Base-by-base conservation (phyloP, 2,888 invertebrate species). In the Palloptera scutellata region DNA sequence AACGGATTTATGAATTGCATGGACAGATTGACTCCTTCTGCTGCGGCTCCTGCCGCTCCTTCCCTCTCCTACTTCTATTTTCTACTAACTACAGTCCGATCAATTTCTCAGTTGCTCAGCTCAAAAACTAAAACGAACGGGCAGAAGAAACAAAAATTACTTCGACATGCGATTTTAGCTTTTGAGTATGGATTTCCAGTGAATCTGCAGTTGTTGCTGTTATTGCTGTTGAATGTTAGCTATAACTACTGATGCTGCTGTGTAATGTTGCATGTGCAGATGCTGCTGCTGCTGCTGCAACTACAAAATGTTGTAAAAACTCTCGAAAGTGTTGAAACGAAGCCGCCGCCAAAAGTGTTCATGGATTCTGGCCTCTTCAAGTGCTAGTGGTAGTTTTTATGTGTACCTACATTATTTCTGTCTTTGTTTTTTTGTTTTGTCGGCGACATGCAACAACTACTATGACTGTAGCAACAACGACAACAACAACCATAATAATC, bases 1-100 rank as follows among this genome's bases (percentile, higher is more conserved):
- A 78, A 74, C 77, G 77, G 77, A 79, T 79, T 78, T 79, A 78
- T 80, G 81, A 78, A 74, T 76, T 75, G 61, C 48, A 43, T 15
- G 59, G 63, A 67, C 67, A 63, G 62, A 65, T 45, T 62, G 57
- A 69, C 64, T 61, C 41, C 42, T 59, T 61, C n/a, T 59, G 48
- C 60, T 13, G 62, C 6, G 10, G 41, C 58, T 43, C 42, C 67
- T 58, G 60, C 45, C 42, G 43, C n/a, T n/a, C 52, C 30, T 42
- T 65, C 59, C 59, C 48, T 40, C 41, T 17, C 13, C 51, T 48
- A 10, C 57, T 54, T 48, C 61, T 42, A n/a, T 62, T 40, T 62
- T 41, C 58, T 51, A 12, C 13, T 51, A 12, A 41, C 15, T 57
- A 20, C 58, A 20, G 9, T 30, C 30, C 30, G 30, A 30, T 30